Percentiles rank a stretch among this genome's conserved stretches.
phyloP scores from a whole-genome alignment of 2,888 invertebrate species.

The Hypsopygia costalis region DNA sequence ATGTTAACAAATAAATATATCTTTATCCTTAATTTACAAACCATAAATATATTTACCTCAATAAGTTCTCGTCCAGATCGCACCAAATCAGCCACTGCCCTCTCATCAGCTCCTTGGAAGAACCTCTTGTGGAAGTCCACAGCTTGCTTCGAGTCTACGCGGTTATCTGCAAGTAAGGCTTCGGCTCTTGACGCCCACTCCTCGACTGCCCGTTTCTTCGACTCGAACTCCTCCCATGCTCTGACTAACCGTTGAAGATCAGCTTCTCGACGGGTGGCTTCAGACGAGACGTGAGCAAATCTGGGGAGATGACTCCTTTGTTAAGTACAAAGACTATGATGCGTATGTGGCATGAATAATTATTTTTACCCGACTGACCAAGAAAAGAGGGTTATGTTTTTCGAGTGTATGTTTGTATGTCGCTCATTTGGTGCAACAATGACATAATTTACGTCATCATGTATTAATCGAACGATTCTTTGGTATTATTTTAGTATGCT shows the following conservation, averaged over 20 bases:
- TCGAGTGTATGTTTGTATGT: too few relatives aligned
- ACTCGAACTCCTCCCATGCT: conserved; percentile 92
- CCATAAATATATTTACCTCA: conserved; percentile 74
- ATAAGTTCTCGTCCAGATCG: conserved; percentile 86
- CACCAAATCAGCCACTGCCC: conserved; percentile 89
- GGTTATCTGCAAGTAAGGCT: conserved; percentile 88
- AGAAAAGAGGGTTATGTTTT: too few relatives aligned
- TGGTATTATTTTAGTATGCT: too few relatives aligned
- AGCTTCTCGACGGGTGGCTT: conserved; percentile 88
- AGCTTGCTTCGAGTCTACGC: conserved; percentile 88
- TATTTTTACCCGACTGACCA: too few relatives aligned
- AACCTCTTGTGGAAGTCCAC: conserved; percentile 92
- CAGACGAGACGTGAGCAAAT: conserved; percentile 88
- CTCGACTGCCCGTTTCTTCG: conserved; percentile 88
- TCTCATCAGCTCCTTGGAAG: conserved; percentile 92
- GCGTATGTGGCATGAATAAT: too few relatives aligned
- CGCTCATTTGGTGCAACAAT: too few relatives aligned
- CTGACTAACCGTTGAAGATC: conserved; percentile 88
- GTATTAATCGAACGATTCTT: too few relatives aligned
- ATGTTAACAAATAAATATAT: too few relatives aligned
- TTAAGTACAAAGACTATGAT: too few relatives aligned
- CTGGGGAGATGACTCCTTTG: conserved; percentile 37
- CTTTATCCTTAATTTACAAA: conserved; percentile 82
- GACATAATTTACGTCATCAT: too few relatives aligned
- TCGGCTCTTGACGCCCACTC: conserved; percentile 95